phyloP scores from a whole-genome alignment of 1,140 invertebrate species.

The Listronotus bonariensis region DNA sequence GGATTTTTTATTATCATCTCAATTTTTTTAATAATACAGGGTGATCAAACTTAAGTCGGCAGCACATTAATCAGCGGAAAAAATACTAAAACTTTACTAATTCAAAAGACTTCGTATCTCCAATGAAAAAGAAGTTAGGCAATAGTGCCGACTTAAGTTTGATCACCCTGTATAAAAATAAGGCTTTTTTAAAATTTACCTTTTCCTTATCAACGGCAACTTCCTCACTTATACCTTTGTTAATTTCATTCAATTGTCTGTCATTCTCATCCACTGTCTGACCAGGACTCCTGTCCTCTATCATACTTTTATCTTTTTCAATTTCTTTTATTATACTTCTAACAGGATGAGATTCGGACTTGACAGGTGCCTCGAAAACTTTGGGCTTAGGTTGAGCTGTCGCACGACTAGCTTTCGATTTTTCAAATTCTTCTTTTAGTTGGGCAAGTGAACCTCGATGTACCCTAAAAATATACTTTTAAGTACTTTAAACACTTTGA shows the following conservation, averaged over 20 bases:
- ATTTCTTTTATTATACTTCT: conserved; percentile 56
- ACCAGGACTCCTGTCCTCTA: conserved; percentile 11
- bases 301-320: conserved; percentile 46
- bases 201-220: conserved; percentile 15
- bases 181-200: too few species aligned
- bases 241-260: conserved; percentile 9
- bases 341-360: conserved; percentile 44
- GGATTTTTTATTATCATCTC: too few species aligned
- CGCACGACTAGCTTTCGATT: conserved; percentile 33
- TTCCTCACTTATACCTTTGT: conserved; percentile 15
- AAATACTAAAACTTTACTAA: too few species aligned
- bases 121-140: too few species aligned
- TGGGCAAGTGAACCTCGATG: conserved; percentile 51
- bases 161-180: too few species aligned
- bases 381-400: conserved; percentile 34
- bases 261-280: conserved; percentile 24
- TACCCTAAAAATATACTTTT: conserved; percentile 42
- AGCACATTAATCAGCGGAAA: too few species aligned
- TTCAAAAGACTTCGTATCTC: too few species aligned
- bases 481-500: too few species aligned
- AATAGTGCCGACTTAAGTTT: too few species aligned
- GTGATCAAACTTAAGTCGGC: too few species aligned
- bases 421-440: conserved; percentile 47
- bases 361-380: conserved; percentile 49
- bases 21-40: too few species aligned